Evolutionary conservation across 2,888 invertebrate species (phyloP), one percentile per base, ranked within the genome.

Genomic region (Tupiocoris notatus): DNA sequence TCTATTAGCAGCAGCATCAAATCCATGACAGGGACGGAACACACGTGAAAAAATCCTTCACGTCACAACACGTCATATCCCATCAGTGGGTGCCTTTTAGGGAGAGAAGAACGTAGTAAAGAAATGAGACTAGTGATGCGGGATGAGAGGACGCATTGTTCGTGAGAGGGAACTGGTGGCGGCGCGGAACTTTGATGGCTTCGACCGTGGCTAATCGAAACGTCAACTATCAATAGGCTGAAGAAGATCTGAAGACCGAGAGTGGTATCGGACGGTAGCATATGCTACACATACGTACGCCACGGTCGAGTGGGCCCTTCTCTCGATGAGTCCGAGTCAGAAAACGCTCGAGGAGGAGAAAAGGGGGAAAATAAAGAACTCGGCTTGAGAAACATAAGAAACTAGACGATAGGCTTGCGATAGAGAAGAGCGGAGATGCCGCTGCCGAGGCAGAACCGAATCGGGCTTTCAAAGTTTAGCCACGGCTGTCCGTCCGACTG

Each of bases 221-320:
- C 73, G 73, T 73, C 73, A 73, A 73, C 73, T 73, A 57, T 73
- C 73, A 73, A 73, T 73, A 73, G 73, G 73, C 62, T 39, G 63
- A 39, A 54, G 73, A 20, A 59, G 59, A n/a, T 20, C 59, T 59
- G 20, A 59, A 59, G 59, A 20, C n/a, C n/a, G 6, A 70, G 67
- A 67, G 67, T 21, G 57, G 56, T 17, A 16, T 21, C 23, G 54
- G 57, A 39, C 59, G 23, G 70, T 70, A 73, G 73, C 73, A 73
- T 73, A 73, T 73, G 73, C 73, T 63, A 62, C 73, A 54, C 73
- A 73, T 57, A 39, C 73, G 54, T 57, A n/a, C 67, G 56, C 57
- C n/a, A 54, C 67, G 16, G 25, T 20, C 73, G 17, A 23, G 73
- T 20, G 73, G 56, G 54, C 62, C 23, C 39, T 62, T 67, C 67